These are phyloP conservation scores for Anomalospiza imberbis DNA, from an alignment of 2,797 vertebrate species.

Conservation along the genomic window DNA sequence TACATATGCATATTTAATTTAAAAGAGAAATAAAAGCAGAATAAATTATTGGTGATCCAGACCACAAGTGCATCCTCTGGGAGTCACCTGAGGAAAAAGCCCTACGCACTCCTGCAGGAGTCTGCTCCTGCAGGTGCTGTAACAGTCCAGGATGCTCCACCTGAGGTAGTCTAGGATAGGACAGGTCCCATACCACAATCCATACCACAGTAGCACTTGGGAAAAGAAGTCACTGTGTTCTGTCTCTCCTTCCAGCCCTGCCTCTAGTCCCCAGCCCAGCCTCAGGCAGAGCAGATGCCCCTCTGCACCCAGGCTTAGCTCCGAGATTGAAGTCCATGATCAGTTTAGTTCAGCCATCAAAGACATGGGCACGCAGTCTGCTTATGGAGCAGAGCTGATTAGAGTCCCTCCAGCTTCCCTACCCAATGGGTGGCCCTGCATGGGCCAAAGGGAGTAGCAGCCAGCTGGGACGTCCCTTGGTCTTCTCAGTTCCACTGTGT, in stretches of 20 bases:
- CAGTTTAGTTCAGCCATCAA: background rate
- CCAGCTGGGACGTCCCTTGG: background rate
- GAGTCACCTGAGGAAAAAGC: constrained; percentile 20
- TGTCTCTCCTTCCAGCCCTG: background rate
- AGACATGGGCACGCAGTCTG: fast-evolving
- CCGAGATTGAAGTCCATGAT: fast-evolving
- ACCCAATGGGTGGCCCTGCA: fast-evolving
- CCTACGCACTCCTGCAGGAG: background rate
- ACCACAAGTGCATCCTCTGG: background rate
- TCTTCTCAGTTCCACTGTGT: fast-evolving
- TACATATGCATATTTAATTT: constrained; percentile 33
- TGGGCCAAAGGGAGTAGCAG: background rate
- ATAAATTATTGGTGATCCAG: constrained; percentile 16
- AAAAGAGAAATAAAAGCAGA: constrained; percentile 57
- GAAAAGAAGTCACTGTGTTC: background rate
- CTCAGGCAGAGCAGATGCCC: background rate
- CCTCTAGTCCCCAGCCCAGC: too few relatives aligned
- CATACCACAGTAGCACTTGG: fast-evolving
- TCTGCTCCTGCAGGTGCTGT: background rate
- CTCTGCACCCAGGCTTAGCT: background rate
- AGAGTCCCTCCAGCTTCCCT: too few relatives aligned
- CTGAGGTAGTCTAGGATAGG: background rate
- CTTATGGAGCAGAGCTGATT: background rate
- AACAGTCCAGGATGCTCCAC: background rate
- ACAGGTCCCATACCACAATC: background rate